A percentile compares a stretch with the other conserved stretches of the same genome.
phyloP scores from a whole-genome alignment of 2,113 vertebrate species.

The Gorsachius goisagi region DNA sequence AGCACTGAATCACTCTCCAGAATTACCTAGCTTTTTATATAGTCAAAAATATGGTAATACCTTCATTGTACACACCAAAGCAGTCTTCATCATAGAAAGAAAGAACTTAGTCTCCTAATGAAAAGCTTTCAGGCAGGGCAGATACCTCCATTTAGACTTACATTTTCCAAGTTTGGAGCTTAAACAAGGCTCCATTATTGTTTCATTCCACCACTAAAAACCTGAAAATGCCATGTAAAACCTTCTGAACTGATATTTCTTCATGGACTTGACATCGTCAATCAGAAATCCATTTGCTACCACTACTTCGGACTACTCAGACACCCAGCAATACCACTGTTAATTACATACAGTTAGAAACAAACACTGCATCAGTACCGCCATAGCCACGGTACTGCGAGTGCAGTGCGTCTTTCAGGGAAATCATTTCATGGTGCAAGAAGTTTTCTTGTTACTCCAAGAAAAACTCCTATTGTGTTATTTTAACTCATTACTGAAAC shows the following conservation, averaged over 20 bases:
- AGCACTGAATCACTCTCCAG: neutral
- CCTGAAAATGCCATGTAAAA: neutral
- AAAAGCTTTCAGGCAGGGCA: neutral
- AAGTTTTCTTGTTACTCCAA: neutral
- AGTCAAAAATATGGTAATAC: neutral
- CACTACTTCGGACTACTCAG: neutral
- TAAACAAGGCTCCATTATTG: neutral
- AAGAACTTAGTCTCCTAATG: neutral
- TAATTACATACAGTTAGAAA: too few species aligned
- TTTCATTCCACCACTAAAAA: neutral
- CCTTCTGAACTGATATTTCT: neutral
- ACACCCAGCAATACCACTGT: neutral
- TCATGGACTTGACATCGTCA: rapidly evolving
- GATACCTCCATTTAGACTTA: neutral
- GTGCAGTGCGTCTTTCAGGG: neutral
- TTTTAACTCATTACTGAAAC: neutral
- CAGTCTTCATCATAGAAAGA: neutral
- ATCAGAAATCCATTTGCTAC: neutral
- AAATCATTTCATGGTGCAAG: neutral
- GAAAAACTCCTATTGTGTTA: neutral
- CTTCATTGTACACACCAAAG: neutral
- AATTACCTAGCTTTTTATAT: neutral
- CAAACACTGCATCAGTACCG: neutral
- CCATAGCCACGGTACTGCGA: rapidly evolving
- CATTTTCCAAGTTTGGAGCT: neutral